phyloP scores from a whole-genome alignment of 2,797 vertebrate species.

The Coregonus ussuriensis region DNA sequence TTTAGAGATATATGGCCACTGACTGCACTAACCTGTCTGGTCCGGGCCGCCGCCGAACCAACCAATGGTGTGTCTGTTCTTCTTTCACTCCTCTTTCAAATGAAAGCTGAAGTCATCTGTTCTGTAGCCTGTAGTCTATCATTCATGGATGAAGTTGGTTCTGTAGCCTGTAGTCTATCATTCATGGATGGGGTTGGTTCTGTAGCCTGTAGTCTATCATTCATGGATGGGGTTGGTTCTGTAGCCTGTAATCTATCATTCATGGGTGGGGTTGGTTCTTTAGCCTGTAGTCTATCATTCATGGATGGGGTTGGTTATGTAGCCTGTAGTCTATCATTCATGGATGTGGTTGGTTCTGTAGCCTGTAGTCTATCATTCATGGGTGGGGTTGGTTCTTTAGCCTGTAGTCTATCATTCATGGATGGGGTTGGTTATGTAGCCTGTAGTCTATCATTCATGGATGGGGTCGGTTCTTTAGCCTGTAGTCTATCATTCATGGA shows the following conservation, averaged over 20 bases:
- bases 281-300: too few relatives aligned
- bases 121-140: neutral
- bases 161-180: neutral
- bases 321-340: too few relatives aligned
- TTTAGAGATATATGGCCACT: constrained; percentile 72
- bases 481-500: too few relatives aligned
- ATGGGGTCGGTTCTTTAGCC: too few relatives aligned
- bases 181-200: neutral
- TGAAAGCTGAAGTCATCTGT: constrained; percentile 45
- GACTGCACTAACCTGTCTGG: constrained; percentile 17
- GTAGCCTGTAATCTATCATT: neutral
- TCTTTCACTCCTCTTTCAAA: constrained; percentile 41
- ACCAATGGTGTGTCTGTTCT: neutral
- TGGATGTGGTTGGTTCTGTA: neutral
- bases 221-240: neutral
- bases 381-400: neutral
- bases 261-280: neutral
- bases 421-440: too few relatives aligned
- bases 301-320: neutral
- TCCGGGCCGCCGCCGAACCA: constrained; percentile 28
- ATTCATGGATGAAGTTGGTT: neutral
- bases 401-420: too few relatives aligned
- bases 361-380: too few relatives aligned
- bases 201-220: neutral
- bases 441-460: too few relatives aligned